Evolutionary conservation across 2,113 vertebrate species (phyloP).

Genomic region (Burhinus bistriatus): DNA sequence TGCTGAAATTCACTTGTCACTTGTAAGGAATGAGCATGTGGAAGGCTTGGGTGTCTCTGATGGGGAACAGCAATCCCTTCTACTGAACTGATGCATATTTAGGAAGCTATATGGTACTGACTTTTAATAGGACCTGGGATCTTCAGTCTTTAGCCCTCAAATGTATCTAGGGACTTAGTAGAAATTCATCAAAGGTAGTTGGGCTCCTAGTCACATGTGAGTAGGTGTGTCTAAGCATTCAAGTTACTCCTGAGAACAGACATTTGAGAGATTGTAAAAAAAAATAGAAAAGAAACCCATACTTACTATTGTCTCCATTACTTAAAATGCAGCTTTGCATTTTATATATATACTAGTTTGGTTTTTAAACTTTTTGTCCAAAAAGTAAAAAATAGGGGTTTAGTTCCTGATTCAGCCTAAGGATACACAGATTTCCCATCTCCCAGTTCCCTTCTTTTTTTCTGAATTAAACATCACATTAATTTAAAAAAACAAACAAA

Average conservation of each 20-base stretch:
- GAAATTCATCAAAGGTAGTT: neutral
- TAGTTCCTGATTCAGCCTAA: neutral
- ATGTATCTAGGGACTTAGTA: neutral
- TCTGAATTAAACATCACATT: neutral
- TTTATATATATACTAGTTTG: neutral
- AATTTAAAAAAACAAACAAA: neutral
- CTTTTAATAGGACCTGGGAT: neutral
- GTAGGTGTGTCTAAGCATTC: neutral
- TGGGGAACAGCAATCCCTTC: neutral
- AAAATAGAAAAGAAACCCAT: neutral
- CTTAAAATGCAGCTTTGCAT: neutral
- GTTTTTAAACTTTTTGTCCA: neutral
- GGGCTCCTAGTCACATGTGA: neutral
- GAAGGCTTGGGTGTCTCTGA: neutral
- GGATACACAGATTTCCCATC: neutral
- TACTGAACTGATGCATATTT: neutral
- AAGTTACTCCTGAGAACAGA: neutral
- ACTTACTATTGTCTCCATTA: neutral
- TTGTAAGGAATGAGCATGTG: rapidly evolving
- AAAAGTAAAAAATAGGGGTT: neutral
- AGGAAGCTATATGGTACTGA: neutral
- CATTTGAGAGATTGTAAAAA: neutral
- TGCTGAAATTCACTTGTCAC: neutral
- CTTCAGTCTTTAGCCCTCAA: neutral
- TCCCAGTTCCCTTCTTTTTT: neutral